Percentiles rank a stretch among this genome's conserved stretches.
Conservation (phyloP, 2,888 invertebrate species). For the Acleris literana region DNA sequence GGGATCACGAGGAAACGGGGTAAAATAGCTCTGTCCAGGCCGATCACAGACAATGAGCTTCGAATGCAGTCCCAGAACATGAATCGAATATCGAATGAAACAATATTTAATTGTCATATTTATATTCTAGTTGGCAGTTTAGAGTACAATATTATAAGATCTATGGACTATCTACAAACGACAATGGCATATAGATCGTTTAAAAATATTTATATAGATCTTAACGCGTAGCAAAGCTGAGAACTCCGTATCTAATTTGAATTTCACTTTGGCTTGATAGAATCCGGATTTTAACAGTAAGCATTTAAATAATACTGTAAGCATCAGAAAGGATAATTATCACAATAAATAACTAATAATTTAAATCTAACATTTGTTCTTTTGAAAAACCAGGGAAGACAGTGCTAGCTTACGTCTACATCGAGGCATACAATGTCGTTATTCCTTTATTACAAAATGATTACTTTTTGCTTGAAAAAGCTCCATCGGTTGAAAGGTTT, state of each 20-base stretch:
- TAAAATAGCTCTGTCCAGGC: not conserved
- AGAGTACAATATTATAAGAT: conserved; percentile 59
- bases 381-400: conserved; percentile 21
- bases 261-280: conserved; percentile 67
- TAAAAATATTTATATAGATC: conserved; percentile 54
- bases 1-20: not conserved
- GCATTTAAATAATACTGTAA: conserved; percentile 58
- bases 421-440: not conserved
- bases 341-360: conserved; percentile 42
- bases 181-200: conserved; percentile 70
- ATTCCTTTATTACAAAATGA: not conserved
- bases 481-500: too few relatives aligned
- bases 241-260: conserved; percentile 49
- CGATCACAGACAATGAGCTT: too few relatives aligned
- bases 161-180: conserved; percentile 59
- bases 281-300: conserved; percentile 46
- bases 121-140: conserved; percentile 72
- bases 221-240: conserved; percentile 44
- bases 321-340: conserved; percentile 41
- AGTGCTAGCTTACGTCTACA: conserved; percentile 11
- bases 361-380: conserved; percentile 34
- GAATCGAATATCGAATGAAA: conserved; percentile 43
- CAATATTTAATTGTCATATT: conserved; percentile 42
- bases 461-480: too few relatives aligned
- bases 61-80: too few relatives aligned